Conservation (phyloP, 2,888 invertebrate species). For the Drosophila picticornis region DNA sequence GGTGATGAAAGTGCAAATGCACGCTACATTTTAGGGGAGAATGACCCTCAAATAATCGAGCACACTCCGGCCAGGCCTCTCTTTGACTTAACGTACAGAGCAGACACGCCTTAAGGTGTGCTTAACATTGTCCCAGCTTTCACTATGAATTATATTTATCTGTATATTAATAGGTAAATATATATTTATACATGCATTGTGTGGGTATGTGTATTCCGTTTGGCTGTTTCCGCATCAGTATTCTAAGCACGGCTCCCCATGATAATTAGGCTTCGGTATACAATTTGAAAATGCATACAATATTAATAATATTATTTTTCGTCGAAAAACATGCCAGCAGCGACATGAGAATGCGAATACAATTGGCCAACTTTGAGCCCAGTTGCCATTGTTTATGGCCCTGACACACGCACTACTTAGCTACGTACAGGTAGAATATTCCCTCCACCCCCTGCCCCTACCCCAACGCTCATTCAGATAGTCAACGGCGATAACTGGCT, state of each 20-base stretch:
- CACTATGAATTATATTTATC: conserved; percentile 32
- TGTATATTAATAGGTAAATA: background rate
- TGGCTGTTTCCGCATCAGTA: conserved; percentile 33
- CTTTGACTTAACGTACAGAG: conserved; percentile 2
- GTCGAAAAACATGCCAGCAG: conserved; percentile 39
- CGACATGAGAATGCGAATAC: conserved; percentile 56
- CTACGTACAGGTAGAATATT: background rate
- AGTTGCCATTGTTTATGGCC: conserved; percentile 68
- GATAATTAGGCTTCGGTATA: conserved; percentile 49
- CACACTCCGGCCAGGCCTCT: conserved; percentile 4
- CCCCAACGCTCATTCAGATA: conserved; percentile 47
- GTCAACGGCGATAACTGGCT: conserved; percentile 51
- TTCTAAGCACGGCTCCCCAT: conserved; percentile 46
- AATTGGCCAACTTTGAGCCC: conserved; percentile 39
- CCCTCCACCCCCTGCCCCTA: background rate
- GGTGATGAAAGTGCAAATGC: conserved; percentile 55
- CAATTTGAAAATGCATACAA: conserved; percentile 74
- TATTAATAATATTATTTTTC: conserved; percentile 77
- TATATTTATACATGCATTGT: background rate
- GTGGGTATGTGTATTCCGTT: background rate
- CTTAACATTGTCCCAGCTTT: conserved; percentile 39
- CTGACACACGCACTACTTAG: conserved; percentile 64
- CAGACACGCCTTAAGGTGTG: conserved; percentile 45
- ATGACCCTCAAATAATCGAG: conserved; percentile 35
- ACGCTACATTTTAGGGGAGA: conserved; percentile 20